Evolutionary conservation across 1,140 invertebrate genomes (phyloP), one percentile per base, ranked within the genome.

Genomic region (Ceratosolen fusciceps): DNA sequence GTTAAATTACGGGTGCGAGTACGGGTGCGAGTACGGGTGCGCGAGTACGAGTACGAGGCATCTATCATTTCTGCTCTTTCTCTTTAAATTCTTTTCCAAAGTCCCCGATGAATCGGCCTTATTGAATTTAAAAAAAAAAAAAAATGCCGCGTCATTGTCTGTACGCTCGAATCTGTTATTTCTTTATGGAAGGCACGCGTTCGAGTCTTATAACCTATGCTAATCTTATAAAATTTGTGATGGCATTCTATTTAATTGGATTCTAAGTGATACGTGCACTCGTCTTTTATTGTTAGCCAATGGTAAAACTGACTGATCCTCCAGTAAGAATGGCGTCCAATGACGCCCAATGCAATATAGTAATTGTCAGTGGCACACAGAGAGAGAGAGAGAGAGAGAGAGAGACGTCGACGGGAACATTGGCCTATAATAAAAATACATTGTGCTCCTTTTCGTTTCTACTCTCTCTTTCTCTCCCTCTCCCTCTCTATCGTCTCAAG

Each of bases 271-370:
- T 12, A 14, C 8, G 21, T 58, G 21, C 29, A 8, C 58, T 39
- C 10, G 43, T 58, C 9, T 47, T 54, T 54, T 9, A 67, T 76
- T 47, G 31, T 31, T n/a, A 43, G 21, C 56, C 52, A 37, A 62
- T 78, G 76, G 49, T 56, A 78, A 78, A 78, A 78, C 67, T 71
- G 70, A 70, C 67, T 71, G 70, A 70, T 54, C 34, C 76, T 71
- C 76, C 62, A 47, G 54, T 14, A 24, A 31, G 29, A 76, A 54
- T 68, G 43, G 12, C 62, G 60, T 65, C 56, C 31, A 37, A 9
- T 47, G 39, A 9, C 49, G 62, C 49, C 14, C 31, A 54, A 37
- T 58, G 73, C 16, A 76, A 10, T n/a, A n/a, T 47, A 39, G 37
- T 49, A 62, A 79, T 73, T 73, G 54, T 78, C 68, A 78, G 71